Conservation (phyloP, 1,140 invertebrate species). For the Drosophila takahashii region DNA sequence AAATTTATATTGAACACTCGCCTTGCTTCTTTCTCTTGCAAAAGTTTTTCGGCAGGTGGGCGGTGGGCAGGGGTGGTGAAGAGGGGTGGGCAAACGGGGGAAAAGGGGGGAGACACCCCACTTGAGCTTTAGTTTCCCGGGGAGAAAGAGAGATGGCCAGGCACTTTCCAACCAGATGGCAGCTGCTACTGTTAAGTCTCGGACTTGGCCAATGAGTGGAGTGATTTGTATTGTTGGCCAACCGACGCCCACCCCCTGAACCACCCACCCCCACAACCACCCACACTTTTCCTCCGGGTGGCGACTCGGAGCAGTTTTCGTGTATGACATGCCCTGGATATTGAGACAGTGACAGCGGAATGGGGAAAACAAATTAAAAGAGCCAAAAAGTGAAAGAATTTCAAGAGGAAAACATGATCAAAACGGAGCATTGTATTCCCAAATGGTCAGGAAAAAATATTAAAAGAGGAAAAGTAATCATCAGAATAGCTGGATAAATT, state of each 20-base stretch:
- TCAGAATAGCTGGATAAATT: neutral
- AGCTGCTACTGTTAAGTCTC: slow-evolving; percentile 53
- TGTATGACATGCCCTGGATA: slow-evolving; percentile 41
- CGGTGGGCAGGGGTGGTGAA: neutral
- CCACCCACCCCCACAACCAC: neutral
- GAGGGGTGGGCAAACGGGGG: neutral
- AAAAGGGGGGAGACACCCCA: neutral
- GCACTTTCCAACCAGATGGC: slow-evolving; percentile 31
- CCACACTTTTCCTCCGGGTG: slow-evolving; percentile 16
- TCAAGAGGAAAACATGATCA: neutral
- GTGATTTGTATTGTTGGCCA: slow-evolving; percentile 51
- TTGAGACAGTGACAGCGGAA: slow-evolving; percentile 7
- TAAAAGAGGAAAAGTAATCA: neutral
- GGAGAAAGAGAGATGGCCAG: neutral
- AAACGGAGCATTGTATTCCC: neutral
- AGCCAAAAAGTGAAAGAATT: slow-evolving; percentile 5
- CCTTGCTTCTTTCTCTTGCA: slow-evolving; percentile 2
- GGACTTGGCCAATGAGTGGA: slow-evolving; percentile 30
- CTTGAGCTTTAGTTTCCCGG: slow-evolving; percentile 18
- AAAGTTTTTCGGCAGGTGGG: slow-evolving; percentile 52
- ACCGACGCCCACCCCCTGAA: neutral
- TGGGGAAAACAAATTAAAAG: slow-evolving; percentile 24
- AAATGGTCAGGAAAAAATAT: neutral
- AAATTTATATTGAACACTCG: slow-evolving; percentile 74
- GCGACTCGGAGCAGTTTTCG: slow-evolving; percentile 15